These are phyloP conservation scores for Sapajus apella DNA, from an alignment of 2,113 vertebrate genomes.

Conservation along the genomic window DNA sequence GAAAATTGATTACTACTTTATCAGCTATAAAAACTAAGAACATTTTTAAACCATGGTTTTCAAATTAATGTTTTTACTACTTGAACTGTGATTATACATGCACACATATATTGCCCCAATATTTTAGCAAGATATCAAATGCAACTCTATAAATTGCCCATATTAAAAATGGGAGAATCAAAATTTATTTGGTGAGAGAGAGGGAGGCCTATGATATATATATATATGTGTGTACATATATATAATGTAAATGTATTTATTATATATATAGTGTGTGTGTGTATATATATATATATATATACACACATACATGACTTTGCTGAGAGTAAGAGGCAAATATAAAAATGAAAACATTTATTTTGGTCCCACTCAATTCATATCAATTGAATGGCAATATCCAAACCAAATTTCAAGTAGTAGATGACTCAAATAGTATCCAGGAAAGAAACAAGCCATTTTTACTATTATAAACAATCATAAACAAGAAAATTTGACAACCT, in stretches of 20 bases:
- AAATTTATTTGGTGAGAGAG: not conserved
- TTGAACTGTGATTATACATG: slow-evolving; percentile 35
- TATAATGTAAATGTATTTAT: not conserved
- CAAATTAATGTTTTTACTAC: slow-evolving; percentile 39
- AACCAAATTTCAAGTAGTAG: slow-evolving; percentile 82
- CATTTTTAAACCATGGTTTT: slow-evolving; percentile 42
- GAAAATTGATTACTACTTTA: slow-evolving; percentile 15
- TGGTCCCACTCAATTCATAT: not conserved
- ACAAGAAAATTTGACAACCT: slow-evolving; percentile 77
- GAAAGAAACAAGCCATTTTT: slow-evolving; percentile 79
- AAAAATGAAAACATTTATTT: slow-evolving; percentile 58
- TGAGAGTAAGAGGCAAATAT: slow-evolving; percentile 3
- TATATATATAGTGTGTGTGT: not conserved
- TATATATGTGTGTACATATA: not conserved
- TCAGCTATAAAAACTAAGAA: slow-evolving; percentile 21
- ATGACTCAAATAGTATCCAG: slow-evolving; percentile 80
- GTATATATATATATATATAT: not conserved
- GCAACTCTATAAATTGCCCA: not conserved
- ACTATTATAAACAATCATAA: slow-evolving; percentile 81
- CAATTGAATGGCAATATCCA: slow-evolving; percentile 77
- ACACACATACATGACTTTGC: not conserved
- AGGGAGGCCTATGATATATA: not conserved
- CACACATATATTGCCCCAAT: not conserved
- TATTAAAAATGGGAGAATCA: slow-evolving; percentile 22
- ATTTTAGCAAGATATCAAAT: slow-evolving; percentile 34